Evolutionary conservation across 2,113 vertebrate species (phyloP).

Genomic region (Prietella phreatophila): DNA sequence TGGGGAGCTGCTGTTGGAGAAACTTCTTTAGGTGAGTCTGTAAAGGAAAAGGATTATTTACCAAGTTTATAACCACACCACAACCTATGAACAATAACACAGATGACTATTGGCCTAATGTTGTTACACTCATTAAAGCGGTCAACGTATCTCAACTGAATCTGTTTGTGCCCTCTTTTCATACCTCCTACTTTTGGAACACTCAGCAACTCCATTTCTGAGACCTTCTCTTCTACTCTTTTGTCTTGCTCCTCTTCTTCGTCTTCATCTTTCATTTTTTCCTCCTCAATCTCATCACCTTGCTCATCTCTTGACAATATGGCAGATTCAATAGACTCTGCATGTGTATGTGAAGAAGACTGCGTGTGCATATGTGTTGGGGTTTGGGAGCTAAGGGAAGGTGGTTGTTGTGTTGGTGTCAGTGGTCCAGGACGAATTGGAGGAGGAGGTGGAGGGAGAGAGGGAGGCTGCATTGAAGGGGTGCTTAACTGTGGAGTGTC

Average conservation of each 20-base stretch:
- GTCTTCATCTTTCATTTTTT: conserved; percentile 3
- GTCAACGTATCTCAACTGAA: background rate
- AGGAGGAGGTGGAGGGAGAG: conserved; percentile 57
- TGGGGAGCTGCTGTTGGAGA: conserved; percentile 61
- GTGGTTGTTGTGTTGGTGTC: conserved; percentile 60
- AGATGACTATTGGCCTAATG: background rate
- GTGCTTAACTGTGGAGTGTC: conserved; percentile 80
- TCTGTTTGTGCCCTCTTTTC: conserved; percentile 15
- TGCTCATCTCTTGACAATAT: conserved; percentile 59
- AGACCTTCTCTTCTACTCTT: conserved; percentile 53
- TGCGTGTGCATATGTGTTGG: conserved; percentile 62
- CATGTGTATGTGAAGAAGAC: conserved; percentile 52
- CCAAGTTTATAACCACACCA: background rate
- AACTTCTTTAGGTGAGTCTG: conserved; percentile 64
- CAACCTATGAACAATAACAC: background rate
- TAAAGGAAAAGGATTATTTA: conserved; percentile 5
- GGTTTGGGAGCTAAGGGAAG: conserved; percentile 65
- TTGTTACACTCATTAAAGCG: background rate
- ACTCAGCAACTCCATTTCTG: conserved; percentile 63
- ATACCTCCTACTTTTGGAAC: conserved; percentile 67
- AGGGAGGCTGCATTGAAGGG: conserved; percentile 55
- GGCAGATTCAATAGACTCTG: conserved; percentile 63
- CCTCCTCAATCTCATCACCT: conserved; percentile 52
- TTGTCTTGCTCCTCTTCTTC: conserved; percentile 28
- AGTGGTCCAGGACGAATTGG: conserved; percentile 57